Base-by-base conservation (phyloP, 2,113 vertebrate genomes). In the Lasiurus cinereus region DNA sequence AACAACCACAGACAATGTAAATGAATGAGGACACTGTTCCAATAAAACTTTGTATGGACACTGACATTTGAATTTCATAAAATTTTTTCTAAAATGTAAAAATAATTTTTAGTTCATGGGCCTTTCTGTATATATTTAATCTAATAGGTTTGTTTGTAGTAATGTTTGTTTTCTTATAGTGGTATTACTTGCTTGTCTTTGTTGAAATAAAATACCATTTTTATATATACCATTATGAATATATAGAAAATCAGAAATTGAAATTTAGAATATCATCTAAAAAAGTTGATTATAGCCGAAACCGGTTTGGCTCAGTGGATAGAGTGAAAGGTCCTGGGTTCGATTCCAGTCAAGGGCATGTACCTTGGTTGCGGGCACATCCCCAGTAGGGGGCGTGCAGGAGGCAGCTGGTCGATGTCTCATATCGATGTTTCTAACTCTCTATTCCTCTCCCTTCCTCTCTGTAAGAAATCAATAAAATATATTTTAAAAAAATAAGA, bases 191-290 rank as follows among this genome's bases (percentile, higher is more conserved):
- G 56, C n/a, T 82, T 93, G 46, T 48, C 24, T 54, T 89, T 62
- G 11, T 82, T 27, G 74, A 90, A 83, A 89, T 94, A 92, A 94
- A 91, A 79, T 69, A 82, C 8, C 22, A n/a, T 82, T 73, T 86
- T 46, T 92, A 54, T 89, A 43, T 50, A 19, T 79, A 79, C 8
- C 36, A 73, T 83, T 33, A 74, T 88, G n/a, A 77, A 69, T 62
- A 16, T 36, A 14, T 62, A 91, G 48, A 66, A 91, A 85, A 69
- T 85, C 73, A 84, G 91, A 74, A 91, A 64, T 94, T 56, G 33
- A 84, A 84, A 78, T 82, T 82, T 56, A 87, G 21, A 85, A 22
- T 90, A 67, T 59, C 59, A 76, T 56, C 83, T 56, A 56, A 73
- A 54, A 72, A 72, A 50, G 33, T 59, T 89, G 19, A 77, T 62